A percentile compares a stretch with the other conserved stretches of the same genome.
Evolutionary conservation across 2,888 invertebrate species (phyloP).

Genomic region (Orthosia gracilis): DNA sequence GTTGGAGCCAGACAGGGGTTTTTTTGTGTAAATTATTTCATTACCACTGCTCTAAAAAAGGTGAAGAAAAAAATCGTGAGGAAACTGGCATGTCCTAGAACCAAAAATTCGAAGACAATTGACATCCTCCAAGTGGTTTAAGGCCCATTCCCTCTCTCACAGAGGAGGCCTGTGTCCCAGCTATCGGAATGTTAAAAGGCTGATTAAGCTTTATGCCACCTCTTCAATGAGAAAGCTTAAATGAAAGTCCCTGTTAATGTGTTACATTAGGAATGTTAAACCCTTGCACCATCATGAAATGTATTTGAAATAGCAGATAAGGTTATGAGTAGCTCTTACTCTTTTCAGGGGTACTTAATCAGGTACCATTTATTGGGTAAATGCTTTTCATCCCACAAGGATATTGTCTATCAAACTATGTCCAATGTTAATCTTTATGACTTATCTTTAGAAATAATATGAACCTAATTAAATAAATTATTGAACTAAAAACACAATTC

Average conservation of each 20-base stretch:
- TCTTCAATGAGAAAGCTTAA: slow-evolving; percentile 10
- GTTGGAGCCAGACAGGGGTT: too few relatives aligned
- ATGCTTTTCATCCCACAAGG: slow-evolving; percentile 8
- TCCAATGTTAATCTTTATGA: background rate
- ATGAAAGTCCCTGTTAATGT: slow-evolving; percentile 30
- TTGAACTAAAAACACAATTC: slow-evolving; percentile 23
- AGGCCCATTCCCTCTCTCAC: too few relatives aligned
- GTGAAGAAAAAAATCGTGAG: too few relatives aligned
- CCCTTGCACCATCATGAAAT: slow-evolving; percentile 32
- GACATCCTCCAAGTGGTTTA: too few relatives aligned
- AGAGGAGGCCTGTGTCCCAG: too few relatives aligned
- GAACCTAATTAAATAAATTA: background rate
- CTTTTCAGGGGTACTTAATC: background rate
- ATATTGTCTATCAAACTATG: slow-evolving; percentile 1
- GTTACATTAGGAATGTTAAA: slow-evolving; percentile 28
- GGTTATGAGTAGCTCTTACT: background rate
- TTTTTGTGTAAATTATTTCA: too few relatives aligned
- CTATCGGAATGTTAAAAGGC: too few relatives aligned
- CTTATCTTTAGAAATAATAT: slow-evolving; percentile 6
- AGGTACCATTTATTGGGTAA: slow-evolving; percentile 8
- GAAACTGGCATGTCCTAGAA: too few relatives aligned
- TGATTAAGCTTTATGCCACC: background rate
- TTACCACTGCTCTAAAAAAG: too few relatives aligned
- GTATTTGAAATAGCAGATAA: slow-evolving; percentile 18
- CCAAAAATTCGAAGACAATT: too few relatives aligned